A percentile compares a stretch with the other conserved stretches of the same genome.
phyloP scores from a whole-genome alignment of 2,113 vertebrate genomes.

The Physeter macrocephalus region DNA sequence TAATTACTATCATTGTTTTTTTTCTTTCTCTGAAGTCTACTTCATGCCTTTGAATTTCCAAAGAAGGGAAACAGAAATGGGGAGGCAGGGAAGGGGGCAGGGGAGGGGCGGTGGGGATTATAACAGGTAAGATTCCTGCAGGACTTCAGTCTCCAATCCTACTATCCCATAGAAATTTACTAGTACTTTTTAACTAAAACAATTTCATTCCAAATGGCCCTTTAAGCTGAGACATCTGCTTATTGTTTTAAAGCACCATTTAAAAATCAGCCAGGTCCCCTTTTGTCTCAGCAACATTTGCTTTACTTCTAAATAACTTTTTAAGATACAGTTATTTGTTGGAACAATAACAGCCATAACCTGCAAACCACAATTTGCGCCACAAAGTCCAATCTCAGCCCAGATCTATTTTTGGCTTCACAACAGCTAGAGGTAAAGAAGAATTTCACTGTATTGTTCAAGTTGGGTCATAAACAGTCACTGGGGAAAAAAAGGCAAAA shows the following conservation, averaged over 20 bases:
- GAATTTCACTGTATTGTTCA: conserved; percentile 39
- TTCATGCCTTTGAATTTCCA: background rate
- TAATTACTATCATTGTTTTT: background rate
- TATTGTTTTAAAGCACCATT: conserved; percentile 10
- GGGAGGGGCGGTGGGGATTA: accelerated
- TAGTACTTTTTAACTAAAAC: background rate
- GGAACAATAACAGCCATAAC: conserved; percentile 46
- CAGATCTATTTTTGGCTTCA: conserved; percentile 38
- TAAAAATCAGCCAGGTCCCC: conserved; percentile 27
- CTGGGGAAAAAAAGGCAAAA: background rate
- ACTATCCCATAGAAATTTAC: background rate
- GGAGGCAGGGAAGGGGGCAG: background rate
- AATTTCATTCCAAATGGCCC: background rate
- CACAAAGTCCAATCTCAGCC: conserved; percentile 34
- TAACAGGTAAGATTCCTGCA: background rate
- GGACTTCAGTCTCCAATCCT: background rate
- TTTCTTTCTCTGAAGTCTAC: conserved; percentile 21
- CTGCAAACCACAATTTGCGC: conserved; percentile 33
- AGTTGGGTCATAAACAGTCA: conserved; percentile 35
- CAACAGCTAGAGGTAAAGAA: conserved; percentile 43
- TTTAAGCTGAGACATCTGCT: conserved; percentile 12
- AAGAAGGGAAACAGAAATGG: background rate
- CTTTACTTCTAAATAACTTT: conserved; percentile 53
- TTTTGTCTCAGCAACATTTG: conserved; percentile 24
- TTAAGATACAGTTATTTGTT: conserved; percentile 52